Evolutionary conservation across 2,797 vertebrate species (phyloP), one percentile per base, ranked within the genome.

Genomic region (Danio choprae): DNA sequence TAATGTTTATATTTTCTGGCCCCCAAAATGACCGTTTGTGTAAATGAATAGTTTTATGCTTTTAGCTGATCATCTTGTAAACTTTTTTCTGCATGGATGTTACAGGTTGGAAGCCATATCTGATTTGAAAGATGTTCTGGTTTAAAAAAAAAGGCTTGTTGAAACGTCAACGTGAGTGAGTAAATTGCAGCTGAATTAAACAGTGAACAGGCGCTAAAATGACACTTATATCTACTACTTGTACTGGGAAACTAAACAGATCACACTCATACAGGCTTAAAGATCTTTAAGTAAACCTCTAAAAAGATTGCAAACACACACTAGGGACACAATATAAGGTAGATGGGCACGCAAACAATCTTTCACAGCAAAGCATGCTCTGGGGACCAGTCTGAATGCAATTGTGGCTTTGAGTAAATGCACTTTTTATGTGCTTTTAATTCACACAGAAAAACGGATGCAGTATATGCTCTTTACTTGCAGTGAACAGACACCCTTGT

Each of bases 331-430:
- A 63, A 53, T 70, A 70, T 71, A 41, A 62, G 77, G 29, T 79
- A 62, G 55, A 69, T 40, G 64, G n/a, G 76, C 12, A 59, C 1
- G 7, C 56, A 70, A 60, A 60, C 55, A 78, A 70, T 62, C 56
- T 62, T 55, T 69, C 43, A 77, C 64, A 22, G 56, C 46, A 53
- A 71, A 79, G 20, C 67, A n/a, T 51, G 44, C 67, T 79, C 77
- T 22, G 43, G 77, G 67, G 65, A 79, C 70, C 48, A 20, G 36
- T 71, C 48, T 18, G 36, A 78, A 78, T 70, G 65, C 56, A 78
- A 60, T 70, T 70, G 92, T 89, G 84, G 87, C 87, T 81, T 79
- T 75, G 75, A 74, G 70, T 63, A 69, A 64, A 78, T 68, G 60
- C 44, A 70, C n/a, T 8, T 78, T 77, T 78, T 70, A 72, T 68